Base-by-base conservation (phyloP, 2,888 invertebrate species). In the Plebejus melissa region DNA sequence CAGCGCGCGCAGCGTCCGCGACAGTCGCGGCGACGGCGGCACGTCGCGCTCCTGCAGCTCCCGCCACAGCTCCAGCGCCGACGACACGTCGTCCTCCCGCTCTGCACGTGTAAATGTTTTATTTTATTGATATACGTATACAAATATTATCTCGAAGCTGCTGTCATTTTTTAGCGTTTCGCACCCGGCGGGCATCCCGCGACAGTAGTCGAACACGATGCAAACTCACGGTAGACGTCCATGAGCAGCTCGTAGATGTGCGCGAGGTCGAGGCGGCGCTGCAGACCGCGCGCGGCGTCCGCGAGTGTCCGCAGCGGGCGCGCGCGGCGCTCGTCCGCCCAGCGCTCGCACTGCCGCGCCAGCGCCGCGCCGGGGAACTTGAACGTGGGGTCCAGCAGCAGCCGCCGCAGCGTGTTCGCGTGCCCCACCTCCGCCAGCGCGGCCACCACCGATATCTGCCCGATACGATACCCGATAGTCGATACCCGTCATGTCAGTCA, bases 361-460 rank as follows among this genome's bases (percentile, higher is more conserved):
- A 95, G 79, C 11, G 93, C 89, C 22, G 94, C 94, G 0, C 94
- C 89, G 75, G 94, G 94, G 76, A 95, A 85, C 76, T 90, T 90
- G 11, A 94, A 90, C 0, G 90, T 86, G 0, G 95, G 95, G 80
- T 95, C 95, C 4, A 92, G 83, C 76, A 95, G 82, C 58, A 93
- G 80, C 78, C 93, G 94, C 76, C 90, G 89, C 0, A 95, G 84
- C 0, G 92, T 89, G 80, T 93, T 94, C 80, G 88, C 90, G 82
- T 91, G 90, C 4, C 94, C 94, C 0, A 93, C 91, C 76, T 95
- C 95, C 0, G 95, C 94, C 78, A 95, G 80, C 0, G 94, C 94
- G 0, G 91, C 86, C 82, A 94, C 89, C 74, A 95, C 82, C 0
- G 93, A 89, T 0, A 94, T 79, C 89, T 94, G 87, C 2, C 9